These are phyloP conservation scores for Dendrolimus pini DNA, from an alignment of 2,888 invertebrate species.

Conservation along the genomic window DNA sequence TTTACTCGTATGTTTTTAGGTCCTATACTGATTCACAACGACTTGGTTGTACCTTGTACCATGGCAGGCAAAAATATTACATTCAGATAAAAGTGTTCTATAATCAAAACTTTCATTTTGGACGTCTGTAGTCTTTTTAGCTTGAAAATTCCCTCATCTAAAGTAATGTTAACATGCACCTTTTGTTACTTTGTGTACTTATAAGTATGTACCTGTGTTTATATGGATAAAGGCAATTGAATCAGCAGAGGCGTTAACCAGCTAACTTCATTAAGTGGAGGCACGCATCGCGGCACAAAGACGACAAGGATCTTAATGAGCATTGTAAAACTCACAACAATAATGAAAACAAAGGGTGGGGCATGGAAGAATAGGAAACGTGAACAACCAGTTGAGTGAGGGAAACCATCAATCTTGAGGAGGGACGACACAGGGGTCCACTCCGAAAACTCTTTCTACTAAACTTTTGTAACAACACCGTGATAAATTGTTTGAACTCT, in stretches of 20 bases:
- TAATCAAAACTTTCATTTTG: no score
- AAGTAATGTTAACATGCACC: not conserved
- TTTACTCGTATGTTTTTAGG: no score
- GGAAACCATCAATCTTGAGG: slow-evolving; percentile 60
- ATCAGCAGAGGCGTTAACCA: slow-evolving; percentile 1
- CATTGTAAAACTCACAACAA: slow-evolving; percentile 38
- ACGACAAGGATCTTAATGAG: slow-evolving; percentile 33
- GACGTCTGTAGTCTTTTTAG: no score
- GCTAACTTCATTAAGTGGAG: slow-evolving; percentile 26
- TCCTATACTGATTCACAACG: no score
- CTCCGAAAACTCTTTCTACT: slow-evolving; percentile 55
- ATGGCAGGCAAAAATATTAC: no score
- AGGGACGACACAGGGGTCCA: slow-evolving; percentile 60
- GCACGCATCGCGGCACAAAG: slow-evolving; percentile 17
- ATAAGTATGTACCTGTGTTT: slow-evolving; percentile 7
- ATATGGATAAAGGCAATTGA: not conserved
- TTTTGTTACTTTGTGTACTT: not conserved
- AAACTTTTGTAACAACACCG: slow-evolving; percentile 57
- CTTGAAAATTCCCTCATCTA: no score
- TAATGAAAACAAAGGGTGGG: slow-evolving; percentile 44
- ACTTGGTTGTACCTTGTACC: no score
- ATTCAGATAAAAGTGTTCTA: no score
- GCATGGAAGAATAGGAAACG: slow-evolving; percentile 31
- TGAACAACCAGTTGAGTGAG: slow-evolving; percentile 43
- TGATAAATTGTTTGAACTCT: slow-evolving; percentile 57